phyloP scores from a whole-genome alignment of 37 sponge, comb jelly and placozoan genomes.

The Aplysina aerophoba region DNA sequence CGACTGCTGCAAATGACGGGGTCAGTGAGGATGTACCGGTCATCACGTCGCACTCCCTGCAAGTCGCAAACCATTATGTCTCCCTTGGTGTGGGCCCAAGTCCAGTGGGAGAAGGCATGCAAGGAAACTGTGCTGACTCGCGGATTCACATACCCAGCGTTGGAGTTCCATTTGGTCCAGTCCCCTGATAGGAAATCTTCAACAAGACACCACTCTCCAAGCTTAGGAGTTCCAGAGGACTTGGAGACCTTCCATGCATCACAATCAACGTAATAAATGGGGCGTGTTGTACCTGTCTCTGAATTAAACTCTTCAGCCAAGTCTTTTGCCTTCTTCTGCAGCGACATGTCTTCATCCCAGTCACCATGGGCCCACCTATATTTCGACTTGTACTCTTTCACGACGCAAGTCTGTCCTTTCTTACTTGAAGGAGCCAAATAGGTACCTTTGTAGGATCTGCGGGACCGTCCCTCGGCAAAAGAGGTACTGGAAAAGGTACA shows the following conservation, averaged over 20 bases:
- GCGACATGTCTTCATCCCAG: constrained; percentile 40
- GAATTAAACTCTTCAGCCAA: constrained; percentile 42
- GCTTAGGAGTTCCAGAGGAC: neutral
- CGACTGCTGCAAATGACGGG: constrained; percentile 19
- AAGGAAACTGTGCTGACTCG: neutral
- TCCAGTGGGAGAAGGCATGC: constrained; percentile 69
- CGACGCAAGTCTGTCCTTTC: constrained; percentile 42
- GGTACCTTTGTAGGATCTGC: constrained; percentile 50
- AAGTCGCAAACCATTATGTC: constrained; percentile 54
- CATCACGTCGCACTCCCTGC: constrained; percentile 46
- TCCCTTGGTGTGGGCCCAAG: constrained; percentile 55
- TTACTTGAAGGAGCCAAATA: constrained; percentile 23
- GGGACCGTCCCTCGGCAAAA: constrained; percentile 59
- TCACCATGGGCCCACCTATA: constrained; percentile 47
- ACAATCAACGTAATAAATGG: constrained; percentile 41
- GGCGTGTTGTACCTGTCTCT: neutral
- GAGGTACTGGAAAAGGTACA: neutral
- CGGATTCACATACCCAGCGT: constrained; percentile 48
- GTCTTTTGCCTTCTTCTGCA: constrained; percentile 33
- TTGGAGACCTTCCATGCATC: constrained; percentile 26
- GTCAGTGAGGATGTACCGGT: constrained; percentile 49
- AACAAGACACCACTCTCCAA: constrained; percentile 39
- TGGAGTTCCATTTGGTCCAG: constrained; percentile 60
- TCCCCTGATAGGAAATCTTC: constrained; percentile 56
- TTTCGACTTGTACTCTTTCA: constrained; percentile 39